Conservation (phyloP, 2,113 vertebrate genomes). For the Holacanthus passer region DNA sequence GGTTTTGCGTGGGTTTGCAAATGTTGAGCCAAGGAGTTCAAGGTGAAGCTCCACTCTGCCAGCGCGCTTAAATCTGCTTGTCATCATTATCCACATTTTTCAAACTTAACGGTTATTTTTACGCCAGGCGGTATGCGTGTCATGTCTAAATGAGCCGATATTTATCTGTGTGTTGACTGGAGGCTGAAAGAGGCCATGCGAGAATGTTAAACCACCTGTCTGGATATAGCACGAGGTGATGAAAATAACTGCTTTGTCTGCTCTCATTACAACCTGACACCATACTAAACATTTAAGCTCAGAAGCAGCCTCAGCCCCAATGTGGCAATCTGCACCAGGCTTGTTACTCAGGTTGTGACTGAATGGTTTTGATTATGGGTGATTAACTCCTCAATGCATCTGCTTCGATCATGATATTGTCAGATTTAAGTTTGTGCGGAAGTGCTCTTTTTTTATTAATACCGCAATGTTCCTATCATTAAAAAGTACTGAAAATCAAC, state of each 20-base stretch:
- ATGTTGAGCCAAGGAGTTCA: neutral
- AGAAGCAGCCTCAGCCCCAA: neutral
- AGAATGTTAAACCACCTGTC: conserved; percentile 45
- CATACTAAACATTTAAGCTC: conserved; percentile 20
- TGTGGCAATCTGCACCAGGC: neutral
- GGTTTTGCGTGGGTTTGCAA: neutral
- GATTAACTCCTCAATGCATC: neutral
- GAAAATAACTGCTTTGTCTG: conserved; percentile 52
- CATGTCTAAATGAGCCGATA: conserved; percentile 41
- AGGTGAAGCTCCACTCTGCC: neutral
- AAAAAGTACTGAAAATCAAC: neutral
- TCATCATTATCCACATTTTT: conserved; percentile 36
- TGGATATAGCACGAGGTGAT: conserved; percentile 48
- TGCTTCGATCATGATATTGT: neutral
- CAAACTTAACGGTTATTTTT: conserved; percentile 38
- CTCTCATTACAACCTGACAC: conserved; percentile 57
- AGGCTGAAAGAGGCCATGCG: neutral
- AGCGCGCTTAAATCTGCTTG: neutral
- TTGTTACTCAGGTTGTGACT: conserved; percentile 2
- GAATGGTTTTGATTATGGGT: neutral
- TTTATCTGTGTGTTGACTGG: conserved; percentile 43
- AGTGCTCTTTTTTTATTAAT: neutral
- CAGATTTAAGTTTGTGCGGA: neutral
- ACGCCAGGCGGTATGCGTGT: neutral
- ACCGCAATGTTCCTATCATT: neutral